Evolutionary conservation across 1,140 invertebrate species (phyloP), one percentile per base, ranked within the genome.

Genomic region (Bicyclus anynana): DNA sequence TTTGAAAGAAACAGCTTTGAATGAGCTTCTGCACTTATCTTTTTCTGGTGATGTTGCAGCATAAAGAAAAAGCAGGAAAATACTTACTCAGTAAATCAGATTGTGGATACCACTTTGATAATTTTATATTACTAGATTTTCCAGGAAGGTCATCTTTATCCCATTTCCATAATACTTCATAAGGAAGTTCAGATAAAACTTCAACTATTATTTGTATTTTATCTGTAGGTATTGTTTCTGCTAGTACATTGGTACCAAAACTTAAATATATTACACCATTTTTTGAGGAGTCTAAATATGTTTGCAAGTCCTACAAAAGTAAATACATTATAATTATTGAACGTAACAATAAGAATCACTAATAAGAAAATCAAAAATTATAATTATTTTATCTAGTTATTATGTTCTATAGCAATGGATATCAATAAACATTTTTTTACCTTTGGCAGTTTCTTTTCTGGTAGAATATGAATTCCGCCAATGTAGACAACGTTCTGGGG

Each of bases 141-240:
- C 58, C 63, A 5, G 51, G 47, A 53, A 84, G 52, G 2, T 59
- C 62, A 5, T 82, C 75, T 0, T 65, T 65, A 57, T 90, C 89
- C 68, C 80, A 90, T 70, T 91, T 91, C 89, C 88, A 91, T 47
- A 91, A 54, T 42, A 90, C 77, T 59, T 75, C 80, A 33, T 87
- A 89, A 7, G 89, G 85, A 5, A 91, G 48, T 58, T 83, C 62
- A 3, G 80, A 57, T 17, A 92, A 89, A 2, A 79, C 88, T 21
- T 79, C 60, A 7, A 90, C 55, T 18, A 92, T 81, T 5, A 74
- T 68, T 53, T 81, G 60, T 10, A 84, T 47, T 12, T 78, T 81
- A 5, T 81, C 68, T 9, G 53, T 18, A 0, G 86, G 74, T 46
- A 91, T 66, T 9, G 83, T 59, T 0, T 72, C 61, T 42, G 84